A percentile compares a stretch with the other conserved stretches of the same genome.
phyloP scores from a whole-genome alignment of 2,113 vertebrate species.

The Grammomys surdaster region DNA sequence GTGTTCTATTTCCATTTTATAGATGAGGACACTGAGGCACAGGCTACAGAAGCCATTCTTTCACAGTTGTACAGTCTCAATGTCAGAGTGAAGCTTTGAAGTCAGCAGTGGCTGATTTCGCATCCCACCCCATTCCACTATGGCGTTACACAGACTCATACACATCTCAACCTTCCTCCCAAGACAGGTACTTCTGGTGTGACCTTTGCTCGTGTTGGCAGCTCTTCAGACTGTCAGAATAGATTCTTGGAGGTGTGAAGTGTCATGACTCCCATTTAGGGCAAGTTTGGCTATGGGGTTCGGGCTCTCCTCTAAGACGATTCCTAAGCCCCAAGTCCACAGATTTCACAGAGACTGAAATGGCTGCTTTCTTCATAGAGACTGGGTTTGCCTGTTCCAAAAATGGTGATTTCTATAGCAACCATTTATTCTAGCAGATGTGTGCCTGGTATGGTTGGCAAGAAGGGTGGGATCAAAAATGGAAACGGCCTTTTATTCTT shows the following conservation, averaged over 20 bases:
- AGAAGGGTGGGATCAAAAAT: conserved; percentile 81
- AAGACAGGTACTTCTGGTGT: not conserved
- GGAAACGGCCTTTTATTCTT: conserved; percentile 83
- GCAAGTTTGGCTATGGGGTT: not conserved
- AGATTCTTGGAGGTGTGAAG: not conserved
- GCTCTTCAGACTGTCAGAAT: not conserved
- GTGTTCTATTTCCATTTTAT: not conserved
- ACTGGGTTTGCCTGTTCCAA: conserved; percentile 81
- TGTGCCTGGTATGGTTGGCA: conserved; percentile 84
- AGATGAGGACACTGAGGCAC: not conserved
- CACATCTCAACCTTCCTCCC: not conserved
- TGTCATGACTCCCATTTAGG: not conserved
- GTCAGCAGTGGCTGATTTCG: not conserved
- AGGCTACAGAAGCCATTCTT: not conserved
- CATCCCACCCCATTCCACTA: not conserved
- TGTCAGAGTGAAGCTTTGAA: conserved; percentile 20
- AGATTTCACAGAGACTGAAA: conserved; percentile 72
- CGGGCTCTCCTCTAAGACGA: not conserved
- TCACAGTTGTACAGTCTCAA: not conserved
- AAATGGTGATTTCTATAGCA: conserved; percentile 85
- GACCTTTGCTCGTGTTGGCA: not conserved
- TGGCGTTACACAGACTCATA: not conserved
- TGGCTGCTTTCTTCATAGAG: conserved; percentile 77
- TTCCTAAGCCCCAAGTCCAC: conserved; percentile 44
- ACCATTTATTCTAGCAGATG: conserved; percentile 83